phyloP scores from a whole-genome alignment of 2,797 vertebrate species.

The Sphenopsis melanotis region DNA sequence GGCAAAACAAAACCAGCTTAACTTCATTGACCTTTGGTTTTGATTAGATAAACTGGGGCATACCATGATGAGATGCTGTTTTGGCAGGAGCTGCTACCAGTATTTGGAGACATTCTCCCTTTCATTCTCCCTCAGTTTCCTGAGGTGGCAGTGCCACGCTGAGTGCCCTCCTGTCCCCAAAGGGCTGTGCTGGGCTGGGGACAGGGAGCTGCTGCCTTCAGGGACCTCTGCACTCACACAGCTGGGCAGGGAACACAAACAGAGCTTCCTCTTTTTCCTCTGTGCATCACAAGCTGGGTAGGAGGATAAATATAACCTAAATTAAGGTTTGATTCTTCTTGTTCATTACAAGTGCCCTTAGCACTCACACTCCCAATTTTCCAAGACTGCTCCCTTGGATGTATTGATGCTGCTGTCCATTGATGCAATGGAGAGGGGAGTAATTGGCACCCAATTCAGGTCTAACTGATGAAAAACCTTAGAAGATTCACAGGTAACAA shows the following conservation, averaged over 20 bases:
- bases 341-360: neutral
- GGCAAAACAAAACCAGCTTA: neutral
- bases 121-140: neutral
- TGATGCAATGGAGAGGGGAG: neutral
- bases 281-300: neutral
- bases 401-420: neutral
- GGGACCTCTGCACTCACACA: neutral
- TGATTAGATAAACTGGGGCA: neutral
- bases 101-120: neutral
- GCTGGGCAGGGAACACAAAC: neutral
- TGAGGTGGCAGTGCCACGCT: neutral
- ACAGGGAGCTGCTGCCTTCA: neutral
- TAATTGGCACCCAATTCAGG: neutral
- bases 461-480: neutral
- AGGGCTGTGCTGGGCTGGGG: neutral
- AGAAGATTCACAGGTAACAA: neutral
- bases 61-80: neutral
- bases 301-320: neutral
- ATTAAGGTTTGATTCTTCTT: neutral
- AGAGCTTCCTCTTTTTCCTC: neutral
- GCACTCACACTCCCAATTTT: neutral
- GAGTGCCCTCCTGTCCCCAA: neutral
- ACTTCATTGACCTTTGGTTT: neutral
- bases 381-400: neutral
- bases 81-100: neutral